Percentiles rank a stretch among this genome's conserved stretches.
Evolutionary conservation across 2,797 vertebrate genomes (phyloP).

Genomic region (Danio tinwini): DNA sequence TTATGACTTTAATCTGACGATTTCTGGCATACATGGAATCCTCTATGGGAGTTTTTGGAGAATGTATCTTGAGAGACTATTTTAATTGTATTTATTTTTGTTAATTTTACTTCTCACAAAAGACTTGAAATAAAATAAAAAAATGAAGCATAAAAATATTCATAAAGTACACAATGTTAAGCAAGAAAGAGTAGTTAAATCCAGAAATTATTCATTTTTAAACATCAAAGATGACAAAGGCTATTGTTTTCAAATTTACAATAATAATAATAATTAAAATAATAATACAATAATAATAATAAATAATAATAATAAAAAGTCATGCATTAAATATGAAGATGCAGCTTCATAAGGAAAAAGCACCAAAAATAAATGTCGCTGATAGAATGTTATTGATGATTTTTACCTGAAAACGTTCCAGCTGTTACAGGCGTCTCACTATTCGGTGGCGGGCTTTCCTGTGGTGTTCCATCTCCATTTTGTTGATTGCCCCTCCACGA

Average conservation of each 20-base stretch:
- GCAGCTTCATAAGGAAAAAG: neutral
- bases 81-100: too few relatives aligned
- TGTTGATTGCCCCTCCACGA: conserved; percentile 68
- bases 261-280: neutral
- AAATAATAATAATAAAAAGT: neutral
- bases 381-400: neutral
- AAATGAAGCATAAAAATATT: neutral
- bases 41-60: too few relatives aligned
- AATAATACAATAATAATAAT: too few relatives aligned
- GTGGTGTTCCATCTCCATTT: conserved; percentile 80
- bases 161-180: neutral
- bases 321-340: neutral
- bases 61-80: too few relatives aligned
- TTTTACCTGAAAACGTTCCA: conserved; percentile 85
- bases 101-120: too few relatives aligned
- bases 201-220: neutral
- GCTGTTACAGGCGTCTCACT: conserved; percentile 76
- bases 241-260: neutral
- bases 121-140: too few relatives aligned
- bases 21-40: too few relatives aligned
- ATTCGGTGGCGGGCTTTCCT: conserved; percentile 75
- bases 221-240: neutral
- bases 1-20: too few relatives aligned
- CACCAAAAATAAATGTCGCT: neutral
- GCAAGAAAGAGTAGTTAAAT: neutral